Evolutionary conservation across 2,797 vertebrate genomes (phyloP).

Genomic region (Myripristis jacobus): DNA sequence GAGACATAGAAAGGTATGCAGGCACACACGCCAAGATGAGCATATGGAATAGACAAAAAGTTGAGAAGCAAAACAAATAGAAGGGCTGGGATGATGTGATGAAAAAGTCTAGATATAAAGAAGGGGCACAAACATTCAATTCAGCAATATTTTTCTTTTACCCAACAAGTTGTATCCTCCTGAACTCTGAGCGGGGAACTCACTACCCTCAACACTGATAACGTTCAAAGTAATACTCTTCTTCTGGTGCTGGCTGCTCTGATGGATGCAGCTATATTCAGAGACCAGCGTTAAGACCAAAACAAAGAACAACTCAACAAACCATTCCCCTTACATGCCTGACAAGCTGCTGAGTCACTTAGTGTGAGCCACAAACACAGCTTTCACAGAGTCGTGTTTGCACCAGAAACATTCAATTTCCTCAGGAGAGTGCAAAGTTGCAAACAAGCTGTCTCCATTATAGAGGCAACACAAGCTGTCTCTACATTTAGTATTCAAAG

Average conservation of each 20-base stretch:
- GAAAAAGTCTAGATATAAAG: not conserved
- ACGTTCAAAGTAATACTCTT: not conserved
- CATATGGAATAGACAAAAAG: not conserved
- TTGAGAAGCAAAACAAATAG: not conserved
- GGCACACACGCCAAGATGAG: too few relatives aligned
- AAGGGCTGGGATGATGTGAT: not conserved
- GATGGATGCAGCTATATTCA: not conserved
- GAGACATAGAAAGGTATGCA: not conserved
- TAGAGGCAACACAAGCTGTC: not conserved
- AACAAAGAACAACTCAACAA: too few relatives aligned
- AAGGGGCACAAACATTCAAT: not conserved
- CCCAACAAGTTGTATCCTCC: not conserved
- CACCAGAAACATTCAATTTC: not conserved
- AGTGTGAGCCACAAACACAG: not conserved
- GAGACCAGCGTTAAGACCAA: too few relatives aligned
- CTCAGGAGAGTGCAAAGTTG: not conserved
- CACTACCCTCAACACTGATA: not conserved
- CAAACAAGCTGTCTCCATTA: not conserved
- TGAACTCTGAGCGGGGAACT: not conserved
- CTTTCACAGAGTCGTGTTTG: not conserved
- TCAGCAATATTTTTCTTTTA: not conserved
- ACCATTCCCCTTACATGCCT: too few relatives aligned
- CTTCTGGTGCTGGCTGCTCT: not conserved
- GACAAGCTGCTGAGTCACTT: too few relatives aligned
- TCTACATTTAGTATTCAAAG: constrained; percentile 18